Conservation (phyloP, 1,140 invertebrate species). For the Drosophila lowei region DNA sequence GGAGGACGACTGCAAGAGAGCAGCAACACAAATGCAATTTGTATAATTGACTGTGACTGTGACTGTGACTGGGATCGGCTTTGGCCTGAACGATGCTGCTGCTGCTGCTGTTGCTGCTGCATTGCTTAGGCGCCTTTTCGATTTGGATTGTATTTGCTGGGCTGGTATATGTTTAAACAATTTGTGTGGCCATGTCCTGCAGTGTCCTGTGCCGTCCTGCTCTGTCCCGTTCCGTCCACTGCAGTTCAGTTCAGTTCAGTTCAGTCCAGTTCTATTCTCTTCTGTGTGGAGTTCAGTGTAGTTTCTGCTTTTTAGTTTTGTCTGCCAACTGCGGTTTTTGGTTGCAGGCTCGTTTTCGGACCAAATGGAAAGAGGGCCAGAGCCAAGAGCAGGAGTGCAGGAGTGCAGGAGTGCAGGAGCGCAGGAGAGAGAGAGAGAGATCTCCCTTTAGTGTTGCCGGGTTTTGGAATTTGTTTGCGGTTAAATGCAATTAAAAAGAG, state of each 20-base stretch:
- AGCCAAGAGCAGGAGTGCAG: not conserved
- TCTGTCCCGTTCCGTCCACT: not conserved
- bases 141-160: slow-evolving; percentile 52
- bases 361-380: not conserved
- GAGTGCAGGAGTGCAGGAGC: not conserved
- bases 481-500: slow-evolving; percentile 80
- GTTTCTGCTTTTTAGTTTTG: slow-evolving; percentile 61
- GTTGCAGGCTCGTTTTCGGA: slow-evolving; percentile 18
- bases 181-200: slow-evolving; percentile 49
- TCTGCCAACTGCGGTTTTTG: slow-evolving; percentile 64
- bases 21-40: slow-evolving; percentile 74
- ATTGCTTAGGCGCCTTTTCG: slow-evolving; percentile 46
- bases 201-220: not conserved
- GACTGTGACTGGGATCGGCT: slow-evolving; percentile 29
- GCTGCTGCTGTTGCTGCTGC: slow-evolving; percentile 1
- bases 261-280: not conserved
- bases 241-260: not conserved
- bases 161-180: slow-evolving; percentile 74
- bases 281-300: slow-evolving; percentile 8
- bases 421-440: slow-evolving; percentile 10
- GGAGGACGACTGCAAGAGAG: slow-evolving; percentile 7
- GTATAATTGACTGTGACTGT: slow-evolving; percentile 79
- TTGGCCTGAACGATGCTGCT: not conserved
- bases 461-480: slow-evolving; percentile 72
- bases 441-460: slow-evolving; percentile 38